Evolutionary conservation across 2,888 invertebrate genomes (phyloP).

Genomic region (Melanotus villosus): DNA sequence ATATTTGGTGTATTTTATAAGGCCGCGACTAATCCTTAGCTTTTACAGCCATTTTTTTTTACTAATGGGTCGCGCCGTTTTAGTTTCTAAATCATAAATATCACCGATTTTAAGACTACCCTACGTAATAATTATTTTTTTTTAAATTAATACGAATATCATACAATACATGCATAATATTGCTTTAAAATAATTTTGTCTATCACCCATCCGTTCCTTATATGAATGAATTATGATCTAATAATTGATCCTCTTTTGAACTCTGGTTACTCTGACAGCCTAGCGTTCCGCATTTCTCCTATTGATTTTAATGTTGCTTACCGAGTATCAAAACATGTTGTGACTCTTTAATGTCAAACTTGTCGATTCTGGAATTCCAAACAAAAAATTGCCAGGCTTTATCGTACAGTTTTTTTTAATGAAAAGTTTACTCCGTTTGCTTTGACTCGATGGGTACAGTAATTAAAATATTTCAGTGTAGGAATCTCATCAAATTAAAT

Average conservation of each 20-base stretch:
- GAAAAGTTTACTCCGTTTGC: no score
- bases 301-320: constrained; percentile 30
- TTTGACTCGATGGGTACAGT: no score
- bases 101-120: constrained; percentile 36
- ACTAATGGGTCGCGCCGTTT: constrained; percentile 44
- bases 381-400: constrained; percentile 29
- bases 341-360: constrained; percentile 10
- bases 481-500: no score
- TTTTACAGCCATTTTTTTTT: constrained; percentile 47
- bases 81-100: constrained; percentile 40
- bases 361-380: constrained; percentile 32
- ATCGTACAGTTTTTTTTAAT: no score
- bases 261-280: constrained; percentile 34
- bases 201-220: constrained; percentile 44
- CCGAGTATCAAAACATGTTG: constrained; percentile 34
- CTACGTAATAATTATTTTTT: constrained; percentile 23
- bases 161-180: constrained; percentile 55
- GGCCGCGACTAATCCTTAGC: constrained; percentile 61
- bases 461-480: no score
- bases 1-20: constrained; percentile 64
- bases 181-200: constrained; percentile 55
- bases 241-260: constrained; percentile 53
- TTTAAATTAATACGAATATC: constrained; percentile 47
- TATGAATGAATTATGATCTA: constrained; percentile 39
- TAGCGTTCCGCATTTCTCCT: constrained; percentile 2